Base-by-base conservation (phyloP, 1,140 invertebrate genomes). In the Proctacanthus coquilletti region DNA sequence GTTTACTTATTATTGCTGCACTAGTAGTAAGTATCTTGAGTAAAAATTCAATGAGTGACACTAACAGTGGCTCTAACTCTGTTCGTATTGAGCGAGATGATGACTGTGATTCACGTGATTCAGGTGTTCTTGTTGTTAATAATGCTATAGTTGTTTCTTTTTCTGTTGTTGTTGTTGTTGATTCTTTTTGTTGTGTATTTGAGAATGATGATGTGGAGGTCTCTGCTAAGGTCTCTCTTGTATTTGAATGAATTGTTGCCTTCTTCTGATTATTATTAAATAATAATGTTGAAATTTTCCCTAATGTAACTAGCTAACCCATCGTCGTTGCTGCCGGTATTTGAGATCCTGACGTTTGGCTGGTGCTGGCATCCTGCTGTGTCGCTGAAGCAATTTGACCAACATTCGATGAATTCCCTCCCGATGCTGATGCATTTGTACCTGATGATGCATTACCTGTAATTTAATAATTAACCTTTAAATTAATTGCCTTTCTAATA, bases 251-350 rank as follows among this genome's bases (percentile, higher is more conserved):
- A 9, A 27, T 27, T 13, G 23, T 27, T 27, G 13, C 13, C 23
- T 9, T 27, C 8, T 27, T 27, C 13, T 9, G 13, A 9, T 9
- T 9, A 9, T 9, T 9, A 9, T 13, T 27, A 9, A 27, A 27
- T 27, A 27, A 27, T 27, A 9, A 9, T 27, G 13, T 27, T 27
- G 23, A 13, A 27, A 13, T 27, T 27, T 27, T 13, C 23, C 13
- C 23, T 27, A 27, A 10, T 42, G 21, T 30, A 42, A 30, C 41
- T 42, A 23, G 44, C 44, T 45, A 45, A 45, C 44, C 44, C 44
- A 45, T 45, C 41, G 44, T 45, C 41, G 44, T 42, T 41, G 44
- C 38, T 45, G 44, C 36, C 36, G 42, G 44, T 42, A 40, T 38
- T 32, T 32, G 30, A 13, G 30, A 13, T 17, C 9, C 5, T 32